Base-by-base conservation (phyloP, 2,113 vertebrate species). In the Paramisgurnus dabryanus region DNA sequence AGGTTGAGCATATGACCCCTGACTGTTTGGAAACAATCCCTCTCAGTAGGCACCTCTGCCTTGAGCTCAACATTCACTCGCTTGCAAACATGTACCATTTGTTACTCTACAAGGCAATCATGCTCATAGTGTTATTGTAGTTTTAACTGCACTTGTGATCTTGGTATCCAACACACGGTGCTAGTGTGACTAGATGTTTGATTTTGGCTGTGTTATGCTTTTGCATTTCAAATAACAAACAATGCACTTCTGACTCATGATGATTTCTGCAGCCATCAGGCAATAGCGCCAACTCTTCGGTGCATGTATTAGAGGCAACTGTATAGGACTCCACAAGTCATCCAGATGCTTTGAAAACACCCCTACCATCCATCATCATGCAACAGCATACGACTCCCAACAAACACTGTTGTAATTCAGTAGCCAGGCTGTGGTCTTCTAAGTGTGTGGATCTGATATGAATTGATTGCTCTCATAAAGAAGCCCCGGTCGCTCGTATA, bases 381-480 rank as follows among this genome's bases (percentile, higher is more conserved):
- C 71, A 57, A 34, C 53, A 60, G 18, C 47, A 13, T 47, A 13
- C 41, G 69, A 17, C 15, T 63, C n/a, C 10, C n/a, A 43, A 55
- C 58, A 41, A 34, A 67, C 61, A 22, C 39, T 81, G 2, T 5
- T 45, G 67, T 39, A 27, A 49, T 27, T 58, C 15, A 73, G 63
- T 9, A 47, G 70, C 65, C 11, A 41, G 49, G 66, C 27, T 41
- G 17, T 13, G n/a, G 72, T 41, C 53, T 63, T 74, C 40, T 68
- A 61, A 78, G 68, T 78, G 68, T 75, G 64, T 17, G 69, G 64
- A 55, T 74, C 83, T 81, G 63, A 69, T 74, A 84, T 73, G 68
- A 74, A 81, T 73, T 74, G 68, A 78, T 81, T 61, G 60, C 67
- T 84, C 17, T 72, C 63, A 64, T 81, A 78, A 74, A 80, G 69